Evolutionary conservation across 2,797 vertebrate species (phyloP), one percentile per base, ranked within the genome.

Genomic region (Dromococcyx pavoninus): DNA sequence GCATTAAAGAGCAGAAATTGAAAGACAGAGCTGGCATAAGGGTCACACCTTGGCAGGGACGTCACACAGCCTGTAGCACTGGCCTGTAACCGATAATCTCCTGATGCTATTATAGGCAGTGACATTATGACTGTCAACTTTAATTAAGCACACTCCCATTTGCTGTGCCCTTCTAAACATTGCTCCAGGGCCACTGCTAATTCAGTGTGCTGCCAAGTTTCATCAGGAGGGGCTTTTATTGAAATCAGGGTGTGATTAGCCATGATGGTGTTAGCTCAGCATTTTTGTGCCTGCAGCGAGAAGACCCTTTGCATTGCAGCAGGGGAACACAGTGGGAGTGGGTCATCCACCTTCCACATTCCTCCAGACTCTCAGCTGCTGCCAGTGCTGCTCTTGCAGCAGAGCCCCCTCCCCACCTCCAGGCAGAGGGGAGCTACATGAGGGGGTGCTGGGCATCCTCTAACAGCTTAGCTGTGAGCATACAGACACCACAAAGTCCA

Each of bases 121-220:
- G 77, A 67, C 81, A 95, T 95, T 95, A 76, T 37, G 61, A 72
- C 89, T 96, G 95, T 95, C 96, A 95, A 1, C 89, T 93, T 94
- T 92, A 97, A 97, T 97, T 96, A 96, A 88, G 77, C 57, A 80
- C 78, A 67, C 43, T 88, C 33, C 64, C 23, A 22, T 94, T 96
- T 87, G 46, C 64, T 58, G 17, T 88, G 94, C 94, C 93, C 93
- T 93, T 91, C 89, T 93, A 64, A 96, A 94, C 57, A 44, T 82
- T 3, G 7, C 84, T 86, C 25, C 70, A 72, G 84, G 58, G 57
- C 80, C 44, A 17, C 16, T 3, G 69, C 53, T 86, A 79, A 89
- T 92, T 91, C 83, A 65, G 43, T 0, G 2, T 56, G 37, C 64
- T 89, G 66, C 32, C 43, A 14, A 41, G 53, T 85, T 89, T 75